Evolutionary conservation across 1,140 invertebrate genomes (phyloP).

Genomic region (Drosophila sproati): DNA sequence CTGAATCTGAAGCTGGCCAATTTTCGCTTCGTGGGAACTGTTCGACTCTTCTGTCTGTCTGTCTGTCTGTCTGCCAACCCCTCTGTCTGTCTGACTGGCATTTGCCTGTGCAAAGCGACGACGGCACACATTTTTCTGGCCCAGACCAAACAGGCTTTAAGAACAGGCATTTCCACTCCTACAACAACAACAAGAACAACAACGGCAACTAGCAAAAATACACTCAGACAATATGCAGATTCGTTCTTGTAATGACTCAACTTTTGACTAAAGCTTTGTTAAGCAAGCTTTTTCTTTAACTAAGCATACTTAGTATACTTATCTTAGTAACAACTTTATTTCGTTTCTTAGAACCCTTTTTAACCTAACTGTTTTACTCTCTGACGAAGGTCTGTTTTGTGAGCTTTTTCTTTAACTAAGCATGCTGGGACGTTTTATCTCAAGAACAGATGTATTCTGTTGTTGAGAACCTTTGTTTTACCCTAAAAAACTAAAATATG

Average conservation of each 20-base stretch:
- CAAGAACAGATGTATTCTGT: no score
- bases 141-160: conserved; percentile 68
- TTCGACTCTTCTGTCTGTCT: conserved; percentile 17
- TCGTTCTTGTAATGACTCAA: neutral
- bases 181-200: conserved; percentile 57
- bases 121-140: conserved; percentile 73
- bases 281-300: no score
- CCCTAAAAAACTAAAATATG: no score
- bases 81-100: conserved; percentile 53
- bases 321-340: no score
- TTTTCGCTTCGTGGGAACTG: conserved; percentile 68
- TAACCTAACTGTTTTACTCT: no score
- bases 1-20: conserved; percentile 16
- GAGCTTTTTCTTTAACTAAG: no score
- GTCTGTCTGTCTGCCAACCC: neutral
- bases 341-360: no score
- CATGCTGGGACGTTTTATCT: no score
- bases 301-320: no score
- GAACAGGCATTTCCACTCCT: conserved; percentile 83
- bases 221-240: neutral
- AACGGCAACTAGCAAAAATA: conserved; percentile 36
- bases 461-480: no score
- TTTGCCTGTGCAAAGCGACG: conserved; percentile 36
- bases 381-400: no score
- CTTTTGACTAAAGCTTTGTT: no score